phyloP scores from a whole-genome alignment of 1,140 invertebrate genomes.

The Ericerus pela region DNA sequence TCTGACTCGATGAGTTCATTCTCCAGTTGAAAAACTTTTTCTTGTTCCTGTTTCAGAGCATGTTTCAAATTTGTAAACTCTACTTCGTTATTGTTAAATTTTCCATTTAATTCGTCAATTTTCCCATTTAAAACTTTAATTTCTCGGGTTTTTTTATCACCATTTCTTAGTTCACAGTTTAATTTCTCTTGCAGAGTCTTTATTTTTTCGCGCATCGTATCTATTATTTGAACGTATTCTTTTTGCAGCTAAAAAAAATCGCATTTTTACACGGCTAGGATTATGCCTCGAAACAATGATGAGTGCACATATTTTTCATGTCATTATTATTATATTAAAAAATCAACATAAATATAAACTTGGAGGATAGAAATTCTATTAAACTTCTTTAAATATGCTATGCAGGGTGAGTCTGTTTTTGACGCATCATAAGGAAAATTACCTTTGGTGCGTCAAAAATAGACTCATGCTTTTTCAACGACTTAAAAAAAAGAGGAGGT shows the following conservation, averaged over 20 bases:
- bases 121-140: neutral
- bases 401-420: neutral
- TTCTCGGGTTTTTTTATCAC: neutral
- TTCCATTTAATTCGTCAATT: neutral
- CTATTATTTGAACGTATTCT: neutral
- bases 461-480: no score
- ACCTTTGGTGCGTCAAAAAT: no score
- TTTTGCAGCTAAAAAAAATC: conserved; percentile 1
- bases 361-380: neutral
- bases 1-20: neutral
- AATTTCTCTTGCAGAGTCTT: neutral
- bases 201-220: neutral
- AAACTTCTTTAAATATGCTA: neutral
- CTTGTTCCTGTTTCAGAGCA: neutral
- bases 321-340: no score
- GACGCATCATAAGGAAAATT: no score
- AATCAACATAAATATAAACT: no score
- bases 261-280: no score
- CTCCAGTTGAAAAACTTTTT: neutral
- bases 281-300: no score
- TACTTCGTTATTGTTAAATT: neutral
- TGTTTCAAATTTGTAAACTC: neutral
- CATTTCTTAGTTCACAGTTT: neutral
- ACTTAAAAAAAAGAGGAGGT: no score
- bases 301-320: no score